Conservation (phyloP, 2,113 vertebrate genomes). For the Diphyllodes magnificus region DNA sequence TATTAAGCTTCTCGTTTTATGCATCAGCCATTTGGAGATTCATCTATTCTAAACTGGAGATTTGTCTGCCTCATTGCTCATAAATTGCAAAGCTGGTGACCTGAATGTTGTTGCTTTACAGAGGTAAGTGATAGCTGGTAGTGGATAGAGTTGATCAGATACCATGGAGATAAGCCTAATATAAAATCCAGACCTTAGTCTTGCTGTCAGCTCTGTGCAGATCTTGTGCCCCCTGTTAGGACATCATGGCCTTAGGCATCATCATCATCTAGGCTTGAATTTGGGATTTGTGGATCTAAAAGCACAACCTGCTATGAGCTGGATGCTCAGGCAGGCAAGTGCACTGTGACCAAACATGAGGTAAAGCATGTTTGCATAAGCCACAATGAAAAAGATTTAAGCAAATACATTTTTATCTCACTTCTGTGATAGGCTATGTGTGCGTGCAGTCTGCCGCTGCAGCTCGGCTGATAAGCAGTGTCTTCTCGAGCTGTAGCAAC, state of each 20-base stretch:
- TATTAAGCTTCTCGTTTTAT: not conserved
- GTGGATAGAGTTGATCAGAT: not conserved
- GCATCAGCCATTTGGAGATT: not conserved
- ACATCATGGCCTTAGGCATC: not conserved
- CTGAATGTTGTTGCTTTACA: not conserved
- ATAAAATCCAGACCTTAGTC: not conserved
- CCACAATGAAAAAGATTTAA: not conserved
- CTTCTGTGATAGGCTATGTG: not conserved
- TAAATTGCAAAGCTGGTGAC: not conserved
- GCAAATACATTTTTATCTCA: constrained; percentile 7
- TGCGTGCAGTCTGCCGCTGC: not conserved
- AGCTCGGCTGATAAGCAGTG: not conserved
- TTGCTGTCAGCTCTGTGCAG: not conserved
- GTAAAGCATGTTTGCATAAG: not conserved
- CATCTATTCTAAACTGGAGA: not conserved
- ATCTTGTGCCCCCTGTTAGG: not conserved
- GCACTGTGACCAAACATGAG: not conserved
- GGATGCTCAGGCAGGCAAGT: not conserved
- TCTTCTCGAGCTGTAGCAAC: not conserved
- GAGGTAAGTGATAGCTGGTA: not conserved
- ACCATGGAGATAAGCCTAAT: not conserved
- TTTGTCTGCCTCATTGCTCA: not conserved
- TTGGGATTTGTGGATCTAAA: not conserved
- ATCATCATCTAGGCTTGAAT: not conserved
- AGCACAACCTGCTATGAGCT: not conserved